Conservation (phyloP, 2,113 vertebrate species). For the Podocnemis expansa region DNA sequence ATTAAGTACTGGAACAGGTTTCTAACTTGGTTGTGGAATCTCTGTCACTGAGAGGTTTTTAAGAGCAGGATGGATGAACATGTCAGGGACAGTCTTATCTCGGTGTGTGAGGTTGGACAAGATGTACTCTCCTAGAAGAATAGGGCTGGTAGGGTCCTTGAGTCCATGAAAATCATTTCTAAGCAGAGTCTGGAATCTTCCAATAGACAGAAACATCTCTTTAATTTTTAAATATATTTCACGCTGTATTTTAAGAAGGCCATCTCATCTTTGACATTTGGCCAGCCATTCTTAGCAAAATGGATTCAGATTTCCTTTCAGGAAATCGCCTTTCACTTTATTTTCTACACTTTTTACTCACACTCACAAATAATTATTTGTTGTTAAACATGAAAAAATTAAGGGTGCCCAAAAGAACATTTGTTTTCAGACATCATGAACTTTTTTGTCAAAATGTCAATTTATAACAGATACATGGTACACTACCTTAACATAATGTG, state of each 20-base stretch:
- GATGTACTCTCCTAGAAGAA: background rate
- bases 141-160: too few relatives aligned
- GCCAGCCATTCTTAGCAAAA: background rate
- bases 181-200: background rate
- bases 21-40: background rate
- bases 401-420: background rate
- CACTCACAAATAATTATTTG: background rate
- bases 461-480: background rate
- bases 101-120: background rate
- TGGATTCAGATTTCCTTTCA: background rate
- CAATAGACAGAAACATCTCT: background rate
- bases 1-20: background rate
- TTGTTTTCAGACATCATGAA: rapidly evolving
- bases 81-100: background rate
- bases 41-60: background rate
- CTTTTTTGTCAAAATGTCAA: background rate
- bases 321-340: background rate
- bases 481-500: rapidly evolving
- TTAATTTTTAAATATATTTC: background rate
- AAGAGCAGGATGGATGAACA: too few relatives aligned
- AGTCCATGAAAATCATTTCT: background rate
- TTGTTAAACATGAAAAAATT: background rate
- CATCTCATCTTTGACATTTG: background rate
- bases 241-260: background rate
- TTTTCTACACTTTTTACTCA: background rate